phyloP scores from a whole-genome alignment of 2,113 vertebrate species.

The Scalopus aquaticus region DNA sequence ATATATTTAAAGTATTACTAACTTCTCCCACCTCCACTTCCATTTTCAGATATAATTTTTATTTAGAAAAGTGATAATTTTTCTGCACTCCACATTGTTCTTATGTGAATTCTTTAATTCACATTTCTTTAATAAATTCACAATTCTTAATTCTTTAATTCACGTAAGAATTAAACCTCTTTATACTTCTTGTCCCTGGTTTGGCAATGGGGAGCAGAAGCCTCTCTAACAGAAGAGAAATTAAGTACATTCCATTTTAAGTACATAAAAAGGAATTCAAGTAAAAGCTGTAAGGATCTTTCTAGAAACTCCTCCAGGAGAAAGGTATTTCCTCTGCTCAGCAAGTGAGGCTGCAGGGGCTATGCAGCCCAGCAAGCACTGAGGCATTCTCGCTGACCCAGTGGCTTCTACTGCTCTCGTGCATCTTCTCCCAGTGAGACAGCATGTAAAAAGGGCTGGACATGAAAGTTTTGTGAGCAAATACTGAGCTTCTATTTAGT shows the following conservation, averaged over 20 bases:
- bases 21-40: constrained; percentile 8
- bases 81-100: background rate
- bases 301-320: constrained; percentile 8
- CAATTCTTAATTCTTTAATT: too few relatives aligned
- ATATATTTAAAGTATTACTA: background rate
- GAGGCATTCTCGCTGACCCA: background rate
- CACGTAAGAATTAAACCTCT: too few relatives aligned
- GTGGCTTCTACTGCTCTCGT: background rate
- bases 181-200: background rate
- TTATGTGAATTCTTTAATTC: background rate
- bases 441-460: background rate
- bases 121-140: too few relatives aligned
- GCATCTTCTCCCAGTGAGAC: background rate
- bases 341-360: background rate
- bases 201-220: background rate
- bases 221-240: constrained; percentile 1
- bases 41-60: constrained; percentile 36
- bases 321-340: background rate
- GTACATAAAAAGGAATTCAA: background rate
- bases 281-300: background rate
- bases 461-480: constrained; percentile 45
- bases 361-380: background rate
- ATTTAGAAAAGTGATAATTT: background rate
- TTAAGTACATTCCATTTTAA: constrained; percentile 14
- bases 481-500: constrained; percentile 1